Percentiles rank a stretch among this genome's conserved stretches.
phyloP scores from a whole-genome alignment of 1,140 invertebrate species.

The Acyrthosiphon pisum region DNA sequence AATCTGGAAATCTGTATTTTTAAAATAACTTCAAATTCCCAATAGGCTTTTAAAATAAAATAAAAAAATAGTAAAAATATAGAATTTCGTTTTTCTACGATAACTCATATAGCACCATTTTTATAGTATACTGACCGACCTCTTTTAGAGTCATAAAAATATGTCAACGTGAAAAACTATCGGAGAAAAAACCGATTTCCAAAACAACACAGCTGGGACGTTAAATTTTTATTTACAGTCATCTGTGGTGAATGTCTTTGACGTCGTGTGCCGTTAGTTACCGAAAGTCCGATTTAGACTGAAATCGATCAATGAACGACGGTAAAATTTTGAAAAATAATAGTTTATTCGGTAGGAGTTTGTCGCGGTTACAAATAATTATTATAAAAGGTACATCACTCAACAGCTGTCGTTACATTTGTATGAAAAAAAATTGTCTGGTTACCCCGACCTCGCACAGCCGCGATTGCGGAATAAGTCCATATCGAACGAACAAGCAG shows the following conservation, averaged over 20 bases:
- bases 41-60: not conserved
- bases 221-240: conserved; percentile 5
- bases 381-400: not conserved
- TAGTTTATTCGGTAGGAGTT: not conserved
- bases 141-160: not conserved
- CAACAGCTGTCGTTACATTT: not conserved
- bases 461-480: not conserved
- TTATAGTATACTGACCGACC: not conserved
- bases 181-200: not conserved
- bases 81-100: not conserved
- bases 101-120: not conserved
- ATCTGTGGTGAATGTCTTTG: not conserved
- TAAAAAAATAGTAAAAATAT: not conserved
- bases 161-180: not conserved
- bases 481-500: not conserved
- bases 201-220: not conserved
- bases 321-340: not conserved
- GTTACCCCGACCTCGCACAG: not conserved
- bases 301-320: not conserved
- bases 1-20: not conserved
- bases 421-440: not conserved
- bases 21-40: not conserved
- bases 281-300: not conserved
- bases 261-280: not conserved
- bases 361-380: not conserved